These are phyloP conservation scores for Pyrgilauda ruficollis DNA, from an alignment of 2,113 vertebrate species.

Conservation along the genomic window DNA sequence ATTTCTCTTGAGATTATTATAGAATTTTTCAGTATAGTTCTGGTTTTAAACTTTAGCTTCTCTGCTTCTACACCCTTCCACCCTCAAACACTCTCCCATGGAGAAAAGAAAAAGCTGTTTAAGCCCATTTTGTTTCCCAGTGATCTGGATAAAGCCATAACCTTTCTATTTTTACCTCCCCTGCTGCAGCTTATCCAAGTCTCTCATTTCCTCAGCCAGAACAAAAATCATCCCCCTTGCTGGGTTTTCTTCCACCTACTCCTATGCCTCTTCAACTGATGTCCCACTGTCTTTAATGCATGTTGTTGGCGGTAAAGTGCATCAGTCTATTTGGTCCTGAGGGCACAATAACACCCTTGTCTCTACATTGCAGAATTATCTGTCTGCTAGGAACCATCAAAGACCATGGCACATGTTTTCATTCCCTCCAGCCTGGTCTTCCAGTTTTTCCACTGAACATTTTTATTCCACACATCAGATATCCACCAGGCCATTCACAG, in stretches of 20 bases:
- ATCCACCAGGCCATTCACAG: background rate
- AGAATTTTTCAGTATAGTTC: background rate
- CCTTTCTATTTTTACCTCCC: background rate
- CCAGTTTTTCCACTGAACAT: background rate
- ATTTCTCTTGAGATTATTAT: background rate
- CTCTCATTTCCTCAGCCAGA: background rate
- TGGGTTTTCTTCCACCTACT: background rate
- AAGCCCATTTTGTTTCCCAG: background rate
- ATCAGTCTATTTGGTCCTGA: background rate
- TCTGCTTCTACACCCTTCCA: background rate
- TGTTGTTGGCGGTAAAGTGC: background rate
- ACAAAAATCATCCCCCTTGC: background rate
- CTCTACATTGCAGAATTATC: background rate
- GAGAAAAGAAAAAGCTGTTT: background rate
- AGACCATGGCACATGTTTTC: background rate
- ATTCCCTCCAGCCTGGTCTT: background rate
- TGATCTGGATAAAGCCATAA: background rate
- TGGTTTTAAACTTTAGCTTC: background rate
- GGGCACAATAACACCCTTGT: background rate
- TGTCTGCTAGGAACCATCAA: background rate
- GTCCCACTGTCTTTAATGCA: background rate
- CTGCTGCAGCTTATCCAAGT: background rate
- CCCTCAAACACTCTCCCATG: background rate
- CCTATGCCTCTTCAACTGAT: fast-evolving
- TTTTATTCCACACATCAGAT: background rate